Conservation (phyloP, 1,140 invertebrate species). For the Pseudomyrmex pallidus region DNA sequence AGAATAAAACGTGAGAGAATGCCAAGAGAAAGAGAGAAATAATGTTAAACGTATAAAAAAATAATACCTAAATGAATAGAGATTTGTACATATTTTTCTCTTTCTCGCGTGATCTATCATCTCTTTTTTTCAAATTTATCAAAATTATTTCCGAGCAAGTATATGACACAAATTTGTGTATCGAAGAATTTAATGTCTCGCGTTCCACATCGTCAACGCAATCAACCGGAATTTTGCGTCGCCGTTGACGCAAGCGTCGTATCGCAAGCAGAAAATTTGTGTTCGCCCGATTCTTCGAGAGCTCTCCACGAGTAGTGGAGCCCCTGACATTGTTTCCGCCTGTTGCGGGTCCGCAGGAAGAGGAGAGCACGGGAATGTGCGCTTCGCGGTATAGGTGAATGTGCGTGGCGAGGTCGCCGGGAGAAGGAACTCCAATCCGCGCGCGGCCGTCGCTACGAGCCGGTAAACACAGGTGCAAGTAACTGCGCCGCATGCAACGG, state of each 20-base stretch:
- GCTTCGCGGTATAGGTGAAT: slow-evolving; percentile 69
- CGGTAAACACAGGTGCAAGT: slow-evolving; percentile 71
- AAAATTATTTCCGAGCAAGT: too few relatives aligned
- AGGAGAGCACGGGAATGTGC: slow-evolving; percentile 43
- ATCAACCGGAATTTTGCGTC: background rate
- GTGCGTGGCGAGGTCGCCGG: slow-evolving; percentile 71
- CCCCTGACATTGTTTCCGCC: slow-evolving; percentile 70
- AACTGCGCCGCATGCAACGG: slow-evolving; percentile 53
- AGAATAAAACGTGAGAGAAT: too few relatives aligned
- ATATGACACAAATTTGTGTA: too few relatives aligned
- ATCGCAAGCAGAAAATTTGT: slow-evolving; percentile 2
- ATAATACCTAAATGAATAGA: too few relatives aligned
- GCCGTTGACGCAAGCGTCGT: background rate
- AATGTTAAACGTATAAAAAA: too few relatives aligned
- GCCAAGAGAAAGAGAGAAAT: too few relatives aligned
- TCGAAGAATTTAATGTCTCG: too few relatives aligned
- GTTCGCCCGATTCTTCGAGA: background rate
- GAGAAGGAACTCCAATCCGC: slow-evolving; percentile 71
- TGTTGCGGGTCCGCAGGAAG: slow-evolving; percentile 54
- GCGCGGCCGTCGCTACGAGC: slow-evolving; percentile 37
- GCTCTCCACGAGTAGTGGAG: background rate
- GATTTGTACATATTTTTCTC: too few relatives aligned
- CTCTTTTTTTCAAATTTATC: too few relatives aligned
- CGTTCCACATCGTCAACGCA: too few relatives aligned
- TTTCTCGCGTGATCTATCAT: too few relatives aligned